Evolutionary conservation across 2,113 vertebrate species (phyloP), one percentile per base, ranked within the genome.

Genomic region (Boleophthalmus pectinirostris): DNA sequence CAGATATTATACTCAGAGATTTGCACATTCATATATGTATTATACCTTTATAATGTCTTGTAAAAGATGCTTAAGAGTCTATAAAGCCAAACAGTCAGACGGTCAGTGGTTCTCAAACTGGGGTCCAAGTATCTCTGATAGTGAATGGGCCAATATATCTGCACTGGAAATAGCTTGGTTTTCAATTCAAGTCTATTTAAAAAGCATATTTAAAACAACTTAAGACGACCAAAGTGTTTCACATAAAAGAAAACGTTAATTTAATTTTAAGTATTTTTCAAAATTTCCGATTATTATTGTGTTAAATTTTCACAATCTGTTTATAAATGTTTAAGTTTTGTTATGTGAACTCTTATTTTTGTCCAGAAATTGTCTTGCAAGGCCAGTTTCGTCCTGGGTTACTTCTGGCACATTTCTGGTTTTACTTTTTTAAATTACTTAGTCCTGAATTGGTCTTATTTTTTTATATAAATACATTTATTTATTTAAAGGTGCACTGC

Each of bases 1-100:
- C 15, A 53, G 75, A 73, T 72, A 38, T 72, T 73, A 63, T 73
- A 73, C 65, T 67, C 70, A 74, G 53, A 79, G 71, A 81, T 74
- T 77, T 84, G 79, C 81, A 87, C 72, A 78, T 73, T 4, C 56
- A 77, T 72, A 43, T 66, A 73, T 70, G 66, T 70, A 43, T 8
- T 43, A 68, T 24, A 88, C 49, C 78, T 88, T 88, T 86, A 81
- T 68, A 80, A 72, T 77, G 18, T 76, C 29, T 29, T 21, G 21
- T 65, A 78, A 7, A 58, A 79, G 69, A 75, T 67, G 10, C 77
- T 84, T 64, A 12, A 66, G 14, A 24, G 81, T 83, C 57, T 47
- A 58, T 72, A 57, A 64, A 70, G 68, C 60, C 49, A 74, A 61
- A 70, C 68, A 56, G 68, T 75, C 68, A 65, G 58, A 61, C 21